Evolutionary conservation across 2,797 vertebrate species (phyloP).

Genomic region (Notoglanidium macrostoma): DNA sequence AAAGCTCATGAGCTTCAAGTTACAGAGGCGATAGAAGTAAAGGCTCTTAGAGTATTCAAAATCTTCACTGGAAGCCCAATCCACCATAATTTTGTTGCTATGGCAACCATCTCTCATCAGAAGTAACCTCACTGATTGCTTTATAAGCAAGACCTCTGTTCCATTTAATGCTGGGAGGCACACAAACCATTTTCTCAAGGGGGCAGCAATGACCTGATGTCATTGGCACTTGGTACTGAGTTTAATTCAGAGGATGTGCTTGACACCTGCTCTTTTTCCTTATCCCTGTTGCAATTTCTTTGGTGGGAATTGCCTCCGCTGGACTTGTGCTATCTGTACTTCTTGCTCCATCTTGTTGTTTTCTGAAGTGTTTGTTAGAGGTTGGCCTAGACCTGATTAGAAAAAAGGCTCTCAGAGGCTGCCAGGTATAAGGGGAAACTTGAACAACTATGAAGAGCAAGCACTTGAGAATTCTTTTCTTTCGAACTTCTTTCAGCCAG

Average conservation of each 20-base stretch:
- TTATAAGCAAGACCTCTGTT: background rate
- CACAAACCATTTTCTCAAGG: background rate
- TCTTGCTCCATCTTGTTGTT: background rate
- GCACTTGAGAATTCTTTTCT: conserved; percentile 4
- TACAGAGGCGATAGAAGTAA: background rate
- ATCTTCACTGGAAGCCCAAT: background rate
- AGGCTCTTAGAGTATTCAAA: background rate
- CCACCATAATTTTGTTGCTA: background rate
- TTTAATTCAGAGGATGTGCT: background rate
- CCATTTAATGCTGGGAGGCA: background rate
- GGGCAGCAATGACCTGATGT: background rate
- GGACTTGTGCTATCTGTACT: background rate
- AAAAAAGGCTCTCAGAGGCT: background rate
- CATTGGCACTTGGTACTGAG: background rate
- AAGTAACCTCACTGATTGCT: background rate
- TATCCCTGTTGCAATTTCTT: background rate
- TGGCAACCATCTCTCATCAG: background rate
- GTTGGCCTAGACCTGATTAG: background rate
- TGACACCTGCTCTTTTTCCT: background rate
- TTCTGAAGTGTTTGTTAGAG: conserved; percentile 12
- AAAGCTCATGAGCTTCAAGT: background rate
- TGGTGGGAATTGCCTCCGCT: background rate
- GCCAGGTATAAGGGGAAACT: background rate
- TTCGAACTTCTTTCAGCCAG: background rate
- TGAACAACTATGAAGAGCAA: background rate